Base-by-base conservation (phyloP, 2,888 invertebrate species). In the Erebia epiphron region DNA sequence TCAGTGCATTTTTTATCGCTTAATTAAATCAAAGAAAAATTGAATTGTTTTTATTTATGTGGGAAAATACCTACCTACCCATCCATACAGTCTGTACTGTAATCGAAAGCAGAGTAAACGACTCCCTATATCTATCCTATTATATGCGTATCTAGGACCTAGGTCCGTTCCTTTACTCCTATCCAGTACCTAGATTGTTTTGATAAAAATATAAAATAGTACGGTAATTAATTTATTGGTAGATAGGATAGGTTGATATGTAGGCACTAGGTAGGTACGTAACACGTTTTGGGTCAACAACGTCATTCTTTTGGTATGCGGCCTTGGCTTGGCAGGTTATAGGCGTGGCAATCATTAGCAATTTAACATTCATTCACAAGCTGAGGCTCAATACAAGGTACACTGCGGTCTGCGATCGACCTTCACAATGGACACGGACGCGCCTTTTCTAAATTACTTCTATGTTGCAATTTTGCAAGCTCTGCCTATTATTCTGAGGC, bases 1-100 rank as follows among this genome's bases (percentile, higher is more conserved):
- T 93, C 92, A 93, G 86, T 86, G 88, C 88, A 88, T 71, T 76
- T 74, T 90, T 83, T 91, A 92, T 88, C 84, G 90, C 92, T 90
- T 89, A 84, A 92, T 89, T 92, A 92, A 92, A 92, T 88, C 85
- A 87, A 66, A 21, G 56, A 86, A 76, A 82, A 83, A 79, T 79
- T 77, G 82, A 78, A 67, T 71, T 73, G 65, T 71, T 69, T 68
- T 68, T 68, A 71, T 77, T 74, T 43, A 14, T 7, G 11, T 16
- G 7, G 35, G 35, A 1, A 21, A 21, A 26, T 35, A 35, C 7
- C 35, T 7, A 35, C 7, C 35, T 35, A 35, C 7, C 35, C 35
- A 35, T 35, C 35, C 35, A 35, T 35, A 35, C 35, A n/a, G n/a
- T n/a, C n/a, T n/a, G n/a, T n/a, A 26, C 26, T 4, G 46, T 2